Conservation (phyloP, 2,113 vertebrate species). For the Phrynosoma platyrhinos region DNA sequence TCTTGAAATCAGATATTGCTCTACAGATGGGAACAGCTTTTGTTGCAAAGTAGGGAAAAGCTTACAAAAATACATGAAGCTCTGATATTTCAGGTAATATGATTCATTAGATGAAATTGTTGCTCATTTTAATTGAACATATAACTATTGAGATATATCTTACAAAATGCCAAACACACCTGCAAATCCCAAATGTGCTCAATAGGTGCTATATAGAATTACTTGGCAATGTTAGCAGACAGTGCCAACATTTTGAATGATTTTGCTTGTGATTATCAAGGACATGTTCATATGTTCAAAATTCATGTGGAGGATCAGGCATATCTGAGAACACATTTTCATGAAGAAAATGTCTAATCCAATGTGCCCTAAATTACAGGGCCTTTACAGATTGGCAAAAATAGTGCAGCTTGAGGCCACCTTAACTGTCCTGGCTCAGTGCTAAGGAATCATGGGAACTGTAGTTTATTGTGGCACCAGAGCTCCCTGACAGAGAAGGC, state of each 20-base stretch:
- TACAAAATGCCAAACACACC: background rate
- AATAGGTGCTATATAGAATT: background rate
- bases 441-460: no score
- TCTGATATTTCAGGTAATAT: background rate
- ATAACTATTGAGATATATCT: background rate
- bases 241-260: constrained; percentile 4
- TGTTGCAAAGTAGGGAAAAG: background rate
- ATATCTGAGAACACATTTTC: background rate
- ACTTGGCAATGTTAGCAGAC: background rate
- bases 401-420: no score
- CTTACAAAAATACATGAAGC: constrained; percentile 28
- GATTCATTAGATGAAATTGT: background rate
- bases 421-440: no score
- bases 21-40: constrained; percentile 24
- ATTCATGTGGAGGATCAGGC: background rate
- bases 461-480: no score
- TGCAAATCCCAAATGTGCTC: constrained; percentile 21
- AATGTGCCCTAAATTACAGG: background rate
- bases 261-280: background rate
- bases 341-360: background rate
- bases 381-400: no score
- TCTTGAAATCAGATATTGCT: constrained; percentile 30
- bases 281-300: background rate
- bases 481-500: no score
- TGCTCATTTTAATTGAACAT: constrained; percentile 33